These are phyloP conservation scores for Felis catus DNA, from an alignment of 2,113 vertebrate species.

Conservation along the genomic window F.catus_Fca126_mat1.0 CM031423.1:48724501-48725000, in stretches of 20 bases:
- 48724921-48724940: not conserved
- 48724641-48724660: constrained; percentile 64
- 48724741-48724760: constrained; percentile 59
- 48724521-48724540: constrained; percentile 64
- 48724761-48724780: constrained; percentile 20
- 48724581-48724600: constrained; percentile 44
- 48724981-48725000: constrained; percentile 2
- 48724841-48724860: not conserved
- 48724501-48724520: constrained; percentile 74
- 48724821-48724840: constrained; percentile 49
- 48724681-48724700: constrained; percentile 45
- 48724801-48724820: constrained; percentile 20
- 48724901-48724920: not conserved
- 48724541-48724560: constrained; percentile 72
- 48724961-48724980: not conserved
- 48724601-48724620: constrained; percentile 48
- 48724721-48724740: constrained; percentile 60
- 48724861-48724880: not conserved
- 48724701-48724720: constrained; percentile 16
- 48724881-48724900: not conserved
- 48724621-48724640: constrained; percentile 50
- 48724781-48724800: constrained; percentile 47
- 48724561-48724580: constrained; percentile 46
- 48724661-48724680: constrained; percentile 67
- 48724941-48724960: not conserved